Conservation (phyloP, 2,113 vertebrate species). For the Tragelaphus buxtoni region DNA sequence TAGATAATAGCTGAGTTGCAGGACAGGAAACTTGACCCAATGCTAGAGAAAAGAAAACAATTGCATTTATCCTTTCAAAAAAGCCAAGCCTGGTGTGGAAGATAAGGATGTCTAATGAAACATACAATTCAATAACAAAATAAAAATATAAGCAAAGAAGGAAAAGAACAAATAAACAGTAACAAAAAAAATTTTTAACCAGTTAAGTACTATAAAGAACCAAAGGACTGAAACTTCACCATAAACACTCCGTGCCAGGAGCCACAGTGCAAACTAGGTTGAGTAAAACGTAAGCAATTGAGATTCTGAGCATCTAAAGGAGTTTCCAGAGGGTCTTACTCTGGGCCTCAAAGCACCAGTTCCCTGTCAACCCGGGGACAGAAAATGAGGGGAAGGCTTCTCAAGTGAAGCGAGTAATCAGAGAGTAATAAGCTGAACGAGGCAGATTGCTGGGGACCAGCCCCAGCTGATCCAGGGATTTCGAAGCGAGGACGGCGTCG, state of each 20-base stretch:
- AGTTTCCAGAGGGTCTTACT: background rate
- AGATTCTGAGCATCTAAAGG: background rate
- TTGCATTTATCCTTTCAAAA: conserved; percentile 66
- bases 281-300: background rate
- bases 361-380: background rate
- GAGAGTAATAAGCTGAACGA: background rate
- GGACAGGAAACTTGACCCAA: conserved; percentile 33
- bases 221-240: background rate
- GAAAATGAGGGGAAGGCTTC: background rate
- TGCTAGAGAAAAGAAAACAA: conserved; percentile 51
- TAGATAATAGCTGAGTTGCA: conserved; percentile 45
- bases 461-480: too few species aligned
- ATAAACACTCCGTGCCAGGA: background rate
- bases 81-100: conserved; percentile 55
- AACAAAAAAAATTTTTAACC: background rate
- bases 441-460: too few species aligned
- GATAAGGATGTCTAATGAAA: conserved; percentile 69
- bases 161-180: conserved; percentile 3
- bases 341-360: background rate
- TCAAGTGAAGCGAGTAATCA: background rate
- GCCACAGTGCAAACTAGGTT: background rate
- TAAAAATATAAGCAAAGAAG: conserved; percentile 53
- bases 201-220: background rate
- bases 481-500: too few species aligned
- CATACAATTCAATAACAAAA: conserved; percentile 57